phyloP scores from a whole-genome alignment of 2,888 invertebrate species.

The Macrophya annulata region DNA sequence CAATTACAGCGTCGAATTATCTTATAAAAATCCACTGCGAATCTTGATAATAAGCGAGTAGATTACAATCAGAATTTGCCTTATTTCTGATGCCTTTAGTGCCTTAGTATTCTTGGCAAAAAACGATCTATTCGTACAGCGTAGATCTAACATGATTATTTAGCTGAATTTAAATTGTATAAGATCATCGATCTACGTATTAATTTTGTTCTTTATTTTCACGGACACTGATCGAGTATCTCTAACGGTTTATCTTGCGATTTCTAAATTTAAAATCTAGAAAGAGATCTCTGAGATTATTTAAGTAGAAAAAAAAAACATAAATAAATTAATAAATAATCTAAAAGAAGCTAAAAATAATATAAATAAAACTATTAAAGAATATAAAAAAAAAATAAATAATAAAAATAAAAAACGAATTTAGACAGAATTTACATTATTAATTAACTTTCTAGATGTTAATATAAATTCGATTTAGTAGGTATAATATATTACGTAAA shows the following conservation, averaged over 20 bases:
- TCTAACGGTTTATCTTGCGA: not conserved
- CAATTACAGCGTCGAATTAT: not conserved
- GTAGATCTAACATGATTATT: not conserved
- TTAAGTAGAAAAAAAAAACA: not conserved
- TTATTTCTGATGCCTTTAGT: conserved; percentile 18
- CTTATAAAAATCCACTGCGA: not conserved
- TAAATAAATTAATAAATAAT: not conserved
- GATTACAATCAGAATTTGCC: conserved; percentile 22
- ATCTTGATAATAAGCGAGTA: not conserved
- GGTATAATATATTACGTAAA: not conserved
- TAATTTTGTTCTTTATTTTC: not conserved
- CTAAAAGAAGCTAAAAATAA: no score
- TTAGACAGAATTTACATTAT: not conserved
- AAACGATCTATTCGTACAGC: not conserved
- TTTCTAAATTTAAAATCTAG: conserved; percentile 21
- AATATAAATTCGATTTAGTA: not conserved
- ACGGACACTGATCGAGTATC: not conserved
- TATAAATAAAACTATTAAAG: not conserved
- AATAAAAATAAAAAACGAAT: not conserved
- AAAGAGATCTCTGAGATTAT: not conserved
- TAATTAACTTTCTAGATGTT: not conserved
- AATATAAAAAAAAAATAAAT: not conserved
- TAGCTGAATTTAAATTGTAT: not conserved
- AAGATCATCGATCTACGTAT: not conserved
- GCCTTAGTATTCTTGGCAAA: conserved; percentile 19